Base-by-base conservation (phyloP, 2,888 invertebrate genomes). In the Cephus sareptanus region DNA sequence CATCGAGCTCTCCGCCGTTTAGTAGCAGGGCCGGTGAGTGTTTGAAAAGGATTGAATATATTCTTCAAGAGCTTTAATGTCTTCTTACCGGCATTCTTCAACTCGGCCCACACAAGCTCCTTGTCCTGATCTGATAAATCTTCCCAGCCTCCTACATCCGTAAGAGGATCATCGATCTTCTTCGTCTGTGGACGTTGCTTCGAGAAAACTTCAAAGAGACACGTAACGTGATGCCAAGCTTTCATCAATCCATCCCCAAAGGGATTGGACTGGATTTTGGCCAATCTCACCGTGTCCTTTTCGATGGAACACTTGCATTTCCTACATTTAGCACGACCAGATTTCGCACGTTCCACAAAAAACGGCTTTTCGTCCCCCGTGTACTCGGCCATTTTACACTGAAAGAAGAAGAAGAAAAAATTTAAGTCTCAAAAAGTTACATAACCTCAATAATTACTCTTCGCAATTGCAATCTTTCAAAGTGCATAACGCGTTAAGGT, bases 301-400 rank as follows among this genome's bases (percentile, higher is more conserved):
- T 94, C 94, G 86, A 97, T 95, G 87, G 95, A 95, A 79, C 94
- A 92, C 92, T 97, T 98, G 91, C 98, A 98, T 87, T 96, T 96
- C 91, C 97, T 97, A 89, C 98, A 98, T 23, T 94, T 94, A 1
- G 98, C 96, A 75, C 96, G 93, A 0, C 96, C 96, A 15, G 95
- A 93, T 92, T 97, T 97, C 0, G 97, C 97, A 81, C 95, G 94
- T 84, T 98, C 98, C 13, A 95, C 94, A 77, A 93, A 94, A 91
- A 95, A 96, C 11, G 94, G 94, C 83, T 93, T 93, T 81, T 93
- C 93, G n/a, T 85, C 82, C 74, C 92, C 92, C 3, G 82, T 35
- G 35, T 12, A 87, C 80, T 92, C 91, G 34, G 91, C 89, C 92
- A 92, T 92, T 74, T 40, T 31, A 56, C 9, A 73, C 75, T 81